These are phyloP conservation scores for Nasonia vitripennis DNA, from an alignment of 1,140 invertebrate species.

Conservation along the genomic window DNA sequence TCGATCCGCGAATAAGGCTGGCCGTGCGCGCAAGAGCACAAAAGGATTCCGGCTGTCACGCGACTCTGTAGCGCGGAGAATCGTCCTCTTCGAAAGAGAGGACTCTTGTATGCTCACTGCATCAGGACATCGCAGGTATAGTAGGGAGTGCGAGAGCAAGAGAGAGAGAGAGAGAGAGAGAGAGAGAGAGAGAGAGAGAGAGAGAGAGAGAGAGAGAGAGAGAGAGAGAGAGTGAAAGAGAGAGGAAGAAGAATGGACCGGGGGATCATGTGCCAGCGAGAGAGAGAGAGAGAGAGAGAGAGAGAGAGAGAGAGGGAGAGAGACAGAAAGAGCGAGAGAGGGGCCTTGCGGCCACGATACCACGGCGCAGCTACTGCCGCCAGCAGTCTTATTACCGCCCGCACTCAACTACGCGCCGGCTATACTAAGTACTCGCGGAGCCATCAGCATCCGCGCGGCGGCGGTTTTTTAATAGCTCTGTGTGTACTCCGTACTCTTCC, in stretches of 20 bases:
- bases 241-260: not conserved
- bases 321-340: slow-evolving; percentile 35
- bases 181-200: not conserved
- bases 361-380: slow-evolving; percentile 10
- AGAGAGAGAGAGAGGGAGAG: slow-evolving; percentile 4
- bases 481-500: too few relatives aligned
- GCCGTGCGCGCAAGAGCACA: too few relatives aligned
- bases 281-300: slow-evolving; percentile 1
- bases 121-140: not conserved
- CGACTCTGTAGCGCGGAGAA: too few relatives aligned
- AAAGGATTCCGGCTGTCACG: too few relatives aligned
- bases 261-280: not conserved
- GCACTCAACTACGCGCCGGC: slow-evolving; percentile 57
- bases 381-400: slow-evolving; percentile 56
- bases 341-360: slow-evolving; percentile 44
- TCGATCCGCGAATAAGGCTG: too few relatives aligned
- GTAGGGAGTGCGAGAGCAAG: not conserved
- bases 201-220: not conserved
- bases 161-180: slow-evolving; percentile 21
- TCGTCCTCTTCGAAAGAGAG: too few relatives aligned
- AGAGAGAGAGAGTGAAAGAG: slow-evolving; percentile 11
- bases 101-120: too few relatives aligned
- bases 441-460: slow-evolving; percentile 31
- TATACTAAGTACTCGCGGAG: slow-evolving; percentile 51
- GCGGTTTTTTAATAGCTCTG: not conserved